Conservation (phyloP, 2,113 vertebrate species). For the Empidonax alnorum region DNA sequence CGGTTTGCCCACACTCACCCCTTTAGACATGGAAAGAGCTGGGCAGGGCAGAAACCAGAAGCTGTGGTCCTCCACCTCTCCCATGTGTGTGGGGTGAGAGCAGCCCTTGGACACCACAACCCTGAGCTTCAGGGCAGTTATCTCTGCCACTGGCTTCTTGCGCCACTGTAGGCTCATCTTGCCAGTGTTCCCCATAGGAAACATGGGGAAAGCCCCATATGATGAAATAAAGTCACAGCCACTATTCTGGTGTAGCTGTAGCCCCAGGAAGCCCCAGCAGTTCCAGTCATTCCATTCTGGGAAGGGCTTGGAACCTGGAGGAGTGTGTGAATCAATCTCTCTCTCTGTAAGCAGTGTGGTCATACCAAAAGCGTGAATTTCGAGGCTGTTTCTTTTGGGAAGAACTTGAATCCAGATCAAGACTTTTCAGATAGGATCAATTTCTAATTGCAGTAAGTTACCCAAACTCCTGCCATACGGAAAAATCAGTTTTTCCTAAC, state of each 20-base stretch:
- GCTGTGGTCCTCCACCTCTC: not conserved
- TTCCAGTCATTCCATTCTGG: not conserved
- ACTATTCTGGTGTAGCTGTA: not conserved
- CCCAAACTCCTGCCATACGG: not conserved
- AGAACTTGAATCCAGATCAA: not conserved
- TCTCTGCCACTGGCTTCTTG: not conserved
- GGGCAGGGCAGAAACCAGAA: not conserved
- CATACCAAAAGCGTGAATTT: not conserved
- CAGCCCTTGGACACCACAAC: not conserved
- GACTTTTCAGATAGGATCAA: not conserved
- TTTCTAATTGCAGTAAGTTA: not conserved
- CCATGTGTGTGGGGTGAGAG: not conserved
- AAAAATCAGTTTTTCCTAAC: not conserved
- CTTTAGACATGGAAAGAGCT: not conserved
- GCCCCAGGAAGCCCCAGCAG: not conserved
- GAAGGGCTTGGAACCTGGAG: not conserved
- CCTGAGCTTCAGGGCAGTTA: not conserved
- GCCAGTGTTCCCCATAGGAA: not conserved
- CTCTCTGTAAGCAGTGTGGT: not conserved
- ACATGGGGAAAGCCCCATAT: not conserved
- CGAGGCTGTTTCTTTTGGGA: not conserved
- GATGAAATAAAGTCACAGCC: not conserved
- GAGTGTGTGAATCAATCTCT: not conserved
- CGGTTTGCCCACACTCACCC: not conserved
- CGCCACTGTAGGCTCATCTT: not conserved